Base-by-base conservation (phyloP, 2,113 vertebrate species). In the Salvelinus alpinus region DNA sequence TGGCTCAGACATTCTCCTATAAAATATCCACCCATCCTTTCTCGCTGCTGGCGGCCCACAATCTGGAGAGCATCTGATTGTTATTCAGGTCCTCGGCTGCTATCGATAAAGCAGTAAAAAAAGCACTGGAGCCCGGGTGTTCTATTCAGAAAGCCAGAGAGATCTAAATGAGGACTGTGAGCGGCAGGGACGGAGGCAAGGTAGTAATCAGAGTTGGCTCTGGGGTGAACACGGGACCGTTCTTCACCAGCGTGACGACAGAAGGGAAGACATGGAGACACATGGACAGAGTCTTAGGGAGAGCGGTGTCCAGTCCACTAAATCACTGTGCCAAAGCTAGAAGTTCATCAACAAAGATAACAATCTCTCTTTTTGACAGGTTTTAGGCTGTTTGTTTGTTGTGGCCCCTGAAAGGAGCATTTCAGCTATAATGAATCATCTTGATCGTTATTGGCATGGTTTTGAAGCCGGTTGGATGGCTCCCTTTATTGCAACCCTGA, bases 21-120 rank as follows among this genome's bases (percentile, higher is more conserved):
- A 80, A 84, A 18, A 60, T 25, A 12, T 51, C 20, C 6, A 31
- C 4, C 64, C 2, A n/a, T 34, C 60, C 38, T 48, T 47, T 72
- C 31, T 70, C 71, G 22, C 48, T 0, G 73, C 86, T 65, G 60
- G 73, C 83, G 71, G 82, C 70, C 62, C 25, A 59, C 77, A 90
- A 87, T 89, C 86, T 87, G 85, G 82, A 70, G 77, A 86, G 85
- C 91, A 92, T 91, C 87, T 89, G 89, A 92, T 86, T 91, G 89
- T 91, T 90, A 91, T 93, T 92, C 91, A 82, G 82, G 70, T 2
- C 75, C 82, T 84, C 71, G 48, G 57, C 87, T 90, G 89, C 88
- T 88, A 92, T 89, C 82, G 88, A 92, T 87, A 75, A 77, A 88
- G 85, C 80, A 85, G 66, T 24, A 24, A 8, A 22, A 22, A 62